These are phyloP conservation scores for Ctenosaura bakeri DNA, from an alignment of 2,797 vertebrate genomes.

Conservation along the genomic window DNA sequence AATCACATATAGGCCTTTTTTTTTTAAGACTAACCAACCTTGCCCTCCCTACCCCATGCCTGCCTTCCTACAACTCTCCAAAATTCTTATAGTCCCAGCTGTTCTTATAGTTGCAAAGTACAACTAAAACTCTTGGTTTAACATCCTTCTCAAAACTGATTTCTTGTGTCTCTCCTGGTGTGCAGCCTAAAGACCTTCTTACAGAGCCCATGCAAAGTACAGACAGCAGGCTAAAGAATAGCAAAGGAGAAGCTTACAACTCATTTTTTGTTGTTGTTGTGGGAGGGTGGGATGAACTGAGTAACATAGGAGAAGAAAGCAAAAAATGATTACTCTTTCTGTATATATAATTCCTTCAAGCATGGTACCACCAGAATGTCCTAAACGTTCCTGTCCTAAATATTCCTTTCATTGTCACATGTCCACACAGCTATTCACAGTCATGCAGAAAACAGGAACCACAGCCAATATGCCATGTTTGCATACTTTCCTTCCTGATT, in stretches of 20 bases:
- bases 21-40: neutral
- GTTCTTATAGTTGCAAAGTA: neutral
- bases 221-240: neutral
- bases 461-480: neutral
- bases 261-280: neutral
- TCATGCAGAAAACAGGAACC: neutral
- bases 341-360: neutral
- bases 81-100: neutral
- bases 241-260: neutral
- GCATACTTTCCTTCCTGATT: neutral
- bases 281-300: too few species aligned
- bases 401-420: neutral
- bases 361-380: neutral
- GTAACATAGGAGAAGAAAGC: neutral
- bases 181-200: neutral
- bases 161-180: neutral
- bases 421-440: neutral
- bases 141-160: neutral
- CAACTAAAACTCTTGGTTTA: neutral
- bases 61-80: neutral
- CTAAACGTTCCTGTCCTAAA: neutral
- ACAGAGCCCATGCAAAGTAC: neutral
- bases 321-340: neutral
- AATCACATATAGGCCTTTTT: neutral
- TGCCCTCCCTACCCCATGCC: neutral